These are phyloP conservation scores for Caenorhabditis imperialis DNA, from an alignment of 2,888 invertebrate species.

Conservation along the genomic window DNA sequence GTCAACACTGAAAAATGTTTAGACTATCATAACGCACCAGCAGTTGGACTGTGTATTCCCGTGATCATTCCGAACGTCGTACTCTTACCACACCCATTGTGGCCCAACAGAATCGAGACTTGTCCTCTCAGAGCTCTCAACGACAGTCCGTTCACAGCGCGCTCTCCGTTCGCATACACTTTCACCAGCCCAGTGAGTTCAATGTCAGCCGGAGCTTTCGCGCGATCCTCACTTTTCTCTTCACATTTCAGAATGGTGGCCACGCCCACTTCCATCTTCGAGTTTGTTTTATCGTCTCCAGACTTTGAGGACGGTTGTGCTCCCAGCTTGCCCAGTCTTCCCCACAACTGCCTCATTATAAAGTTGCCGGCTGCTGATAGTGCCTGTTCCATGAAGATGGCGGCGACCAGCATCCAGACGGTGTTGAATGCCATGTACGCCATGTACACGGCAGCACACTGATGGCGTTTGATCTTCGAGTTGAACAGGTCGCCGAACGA, in stretches of 20 bases:
- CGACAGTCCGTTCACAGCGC: slow-evolving; percentile 26
- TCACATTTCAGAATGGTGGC: slow-evolving; percentile 4
- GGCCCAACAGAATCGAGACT: slow-evolving; percentile 28
- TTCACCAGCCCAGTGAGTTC: slow-evolving; percentile 13
- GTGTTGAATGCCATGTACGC: not conserved
- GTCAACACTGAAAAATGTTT: no score
- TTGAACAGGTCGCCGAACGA: slow-evolving; percentile 3
- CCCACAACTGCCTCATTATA: no score
- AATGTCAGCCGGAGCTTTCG: slow-evolving; percentile 13
- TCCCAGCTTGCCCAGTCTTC: no score
- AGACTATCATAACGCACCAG: slow-evolving; percentile 12
- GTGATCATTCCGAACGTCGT: slow-evolving; percentile 41
- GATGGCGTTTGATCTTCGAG: slow-evolving; percentile 17
- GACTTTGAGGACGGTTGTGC: no score
- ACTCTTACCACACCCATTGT: slow-evolving; percentile 33
- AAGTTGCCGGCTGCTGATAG: no score
- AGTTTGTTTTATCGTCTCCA: no score
- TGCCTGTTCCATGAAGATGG: no score
- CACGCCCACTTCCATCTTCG: not conserved
- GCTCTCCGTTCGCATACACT: slow-evolving; percentile 31
- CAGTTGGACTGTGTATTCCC: slow-evolving; percentile 13
- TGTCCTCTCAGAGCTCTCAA: slow-evolving; percentile 26
- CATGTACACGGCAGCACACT: slow-evolving; percentile 1
- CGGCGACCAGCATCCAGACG: slow-evolving; percentile 7
- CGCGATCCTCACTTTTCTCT: slow-evolving; percentile 14